Evolutionary conservation across 2,888 invertebrate genomes (phyloP), one percentile per base, ranked within the genome.

Genomic region (Perizoma flavofasciatum): DNA sequence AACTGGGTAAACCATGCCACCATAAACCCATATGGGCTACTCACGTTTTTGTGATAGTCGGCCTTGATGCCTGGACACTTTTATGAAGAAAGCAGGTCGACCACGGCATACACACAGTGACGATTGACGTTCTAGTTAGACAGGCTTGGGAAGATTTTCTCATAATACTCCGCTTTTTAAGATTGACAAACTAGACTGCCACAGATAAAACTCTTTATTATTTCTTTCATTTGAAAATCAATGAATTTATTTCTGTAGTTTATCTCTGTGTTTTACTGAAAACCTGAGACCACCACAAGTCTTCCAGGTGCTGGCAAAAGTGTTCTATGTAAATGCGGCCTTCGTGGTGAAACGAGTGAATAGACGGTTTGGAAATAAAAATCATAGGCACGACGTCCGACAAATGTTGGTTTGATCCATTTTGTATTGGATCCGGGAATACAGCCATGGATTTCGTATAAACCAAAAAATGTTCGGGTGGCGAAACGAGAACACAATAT

Each of bases 1-100:
- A 62, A 55, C 62, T 62, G 47, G 49, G 55, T 62, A 62, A 62
- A 62, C 58, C 54, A 62, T 58, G 58, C 62, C 51, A 59, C 62
- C 58, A 62, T 62, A 62, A 62, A 62, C 58, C 51, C 58, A 58
- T 58, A 62, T 49, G 55, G 58, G 58, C 48, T 52, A 62, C 61
- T 61, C 58, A 58, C 57, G 57, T 57, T 61, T 52, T 54, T 54
- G 61, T 61, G 50, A 61, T 49, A 57, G 40, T 45, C 49, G 58
- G 41, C 55, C 51, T 54, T 58, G 47, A 44, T 6, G 47, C 22
- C 10, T 44, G 7, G 1, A 32, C 11, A 8, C 52, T 52, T 10
- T 56, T n/a, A 53, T n/a, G 47, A n/a, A 53, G 37, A 39, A 61
- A 49, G 43, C 52, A 8, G 35, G 34, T 37, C 37, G 8, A 39